Evolutionary conservation across 1,140 invertebrate species (phyloP), one percentile per base, ranked within the genome.

Genomic region (Rhopalosiphum padi): DNA sequence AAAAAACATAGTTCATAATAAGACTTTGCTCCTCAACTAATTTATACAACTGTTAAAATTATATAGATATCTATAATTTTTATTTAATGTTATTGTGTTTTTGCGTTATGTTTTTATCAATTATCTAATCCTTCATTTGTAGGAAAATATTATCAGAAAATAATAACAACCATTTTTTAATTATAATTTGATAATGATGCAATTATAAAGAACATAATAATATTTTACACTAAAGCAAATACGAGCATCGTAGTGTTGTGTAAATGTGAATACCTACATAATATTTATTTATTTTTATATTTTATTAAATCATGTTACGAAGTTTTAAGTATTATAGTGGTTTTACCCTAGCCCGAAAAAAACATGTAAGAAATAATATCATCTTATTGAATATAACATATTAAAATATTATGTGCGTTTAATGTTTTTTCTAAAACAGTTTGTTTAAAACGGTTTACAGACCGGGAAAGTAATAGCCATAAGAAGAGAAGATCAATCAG

Each of bases 401-500:
- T 37, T 37, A 0, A 25, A 60, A 90, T 41, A 68, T 91, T 68
- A 68, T 60, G 6, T 23, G 22, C n/a, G 43, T 86, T n/a, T 2
- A 30, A 30, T 46, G 3, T 35, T 68, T 37, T 43, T 83, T 15
- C n/a, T 60, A 88, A 60, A 68, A 7, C 7, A 35, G n/a, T 90
- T 25, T 60, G 22, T 85, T 92, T 92, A 55, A 90, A 41, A 60
- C 15, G 51, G 93, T 91, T 94, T 94, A 91, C 48, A 95, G 94
- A 94, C 94, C 35, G 95, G 95, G 55, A 97, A 97, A 94, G 96
- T 97, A n/a, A 97, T 98, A 94, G 98, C 97, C 22, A 98, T 98
- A 94, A 96, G 98, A 30, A 95, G 99, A 51, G 99, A 99, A 95
- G 99, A 99, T 95, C 98, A 99, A 94, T 99, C 98, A 95, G 98